phyloP scores from a whole-genome alignment of 2,797 vertebrate species.

The Acanthiza pusilla region DNA sequence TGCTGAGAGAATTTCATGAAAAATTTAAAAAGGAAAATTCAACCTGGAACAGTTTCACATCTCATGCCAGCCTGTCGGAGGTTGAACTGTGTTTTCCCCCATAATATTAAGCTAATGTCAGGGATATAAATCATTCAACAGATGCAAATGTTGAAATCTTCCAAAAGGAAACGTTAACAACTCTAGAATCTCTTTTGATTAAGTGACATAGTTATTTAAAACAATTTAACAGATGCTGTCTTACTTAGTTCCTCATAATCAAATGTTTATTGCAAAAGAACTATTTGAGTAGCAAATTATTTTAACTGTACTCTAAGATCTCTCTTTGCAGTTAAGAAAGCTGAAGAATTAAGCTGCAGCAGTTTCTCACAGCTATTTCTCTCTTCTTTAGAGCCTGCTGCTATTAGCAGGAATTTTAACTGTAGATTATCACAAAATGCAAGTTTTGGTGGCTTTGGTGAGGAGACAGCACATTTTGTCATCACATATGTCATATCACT shows the following conservation, averaged over 20 bases:
- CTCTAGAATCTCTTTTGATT: constrained; percentile 37
- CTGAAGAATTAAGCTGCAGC: neutral
- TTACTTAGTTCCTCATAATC: neutral
- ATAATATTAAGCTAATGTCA: constrained; percentile 80
- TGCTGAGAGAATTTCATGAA: constrained; percentile 90
- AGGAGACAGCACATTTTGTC: neutral
- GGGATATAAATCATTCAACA: constrained; percentile 86
- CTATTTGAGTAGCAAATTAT: neutral
- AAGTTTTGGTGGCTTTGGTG: neutral
- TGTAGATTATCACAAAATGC: neutral
- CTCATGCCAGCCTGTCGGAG: constrained; percentile 73
- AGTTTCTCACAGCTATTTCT: neutral
- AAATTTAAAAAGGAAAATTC: constrained; percentile 89
- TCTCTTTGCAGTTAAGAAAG: neutral
- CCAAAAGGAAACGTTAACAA: constrained; percentile 34
- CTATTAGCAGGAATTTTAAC: neutral
- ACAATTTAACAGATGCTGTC: constrained; percentile 20
- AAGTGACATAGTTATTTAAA: constrained; percentile 44
- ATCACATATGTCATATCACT: neutral
- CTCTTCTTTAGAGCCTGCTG: neutral
- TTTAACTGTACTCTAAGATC: neutral
- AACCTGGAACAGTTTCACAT: constrained; percentile 78
- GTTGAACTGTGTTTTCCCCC: constrained; percentile 79
- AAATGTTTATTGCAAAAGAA: constrained; percentile 23
- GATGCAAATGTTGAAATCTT: constrained; percentile 69